Conservation (phyloP, 1,140 invertebrate genomes). For the Mercenaria mercenaria region DNA sequence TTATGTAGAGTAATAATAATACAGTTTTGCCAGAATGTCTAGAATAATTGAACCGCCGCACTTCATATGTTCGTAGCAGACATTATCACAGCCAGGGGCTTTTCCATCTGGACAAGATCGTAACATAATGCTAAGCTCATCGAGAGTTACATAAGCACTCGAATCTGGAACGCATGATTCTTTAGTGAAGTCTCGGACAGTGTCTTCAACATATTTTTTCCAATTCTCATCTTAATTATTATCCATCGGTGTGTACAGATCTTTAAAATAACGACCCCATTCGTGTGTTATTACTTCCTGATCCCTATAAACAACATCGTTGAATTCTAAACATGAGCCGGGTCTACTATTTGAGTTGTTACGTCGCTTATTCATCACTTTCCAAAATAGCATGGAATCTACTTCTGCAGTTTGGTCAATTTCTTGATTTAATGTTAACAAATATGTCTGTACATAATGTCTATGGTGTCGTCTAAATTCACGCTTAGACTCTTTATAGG, state of each 20-base stretch:
- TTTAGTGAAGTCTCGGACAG: no score
- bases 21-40: neutral
- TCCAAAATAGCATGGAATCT: neutral
- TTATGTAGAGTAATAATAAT: slow-evolving; percentile 28
- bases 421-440: neutral
- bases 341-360: neutral
- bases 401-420: no score
- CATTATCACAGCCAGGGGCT: no score
- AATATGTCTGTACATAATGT: neutral
- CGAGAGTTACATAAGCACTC: no score
- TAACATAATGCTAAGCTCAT: no score
- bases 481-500: neutral
- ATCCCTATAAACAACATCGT: neutral
- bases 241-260: no score
- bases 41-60: neutral
- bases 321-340: neutral
- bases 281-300: neutral
- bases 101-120: no score
- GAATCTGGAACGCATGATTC: no score
- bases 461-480: neutral
- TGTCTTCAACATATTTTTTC: neutral
- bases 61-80: no score
- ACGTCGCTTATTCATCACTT: neutral
- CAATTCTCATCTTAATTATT: no score
- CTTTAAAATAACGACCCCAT: neutral